Evolutionary conservation across 1,140 invertebrate genomes (phyloP), one percentile per base, ranked within the genome.

Genomic region (Bombus polaris): DNA sequence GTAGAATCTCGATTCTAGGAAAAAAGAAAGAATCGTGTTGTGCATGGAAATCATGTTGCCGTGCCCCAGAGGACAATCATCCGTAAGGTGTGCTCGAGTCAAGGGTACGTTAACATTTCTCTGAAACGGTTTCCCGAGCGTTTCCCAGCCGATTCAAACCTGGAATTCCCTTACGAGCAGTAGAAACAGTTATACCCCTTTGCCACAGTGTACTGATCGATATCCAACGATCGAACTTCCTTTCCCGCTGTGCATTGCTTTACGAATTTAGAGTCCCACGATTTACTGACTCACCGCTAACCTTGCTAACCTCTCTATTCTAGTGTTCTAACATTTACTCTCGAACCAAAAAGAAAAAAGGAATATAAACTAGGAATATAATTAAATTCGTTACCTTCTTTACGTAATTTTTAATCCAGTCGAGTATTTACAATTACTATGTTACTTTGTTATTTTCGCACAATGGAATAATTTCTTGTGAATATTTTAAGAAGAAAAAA

Each of bases 81-180:
- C 86, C 83, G 78, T 62, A 85, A 89, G 86, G 77, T 78, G 88
- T 82, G 57, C 78, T 86, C 83, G 87, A 87, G 83, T 81, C 80
- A 83, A 87, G 84, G 85, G 65, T 84, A 89, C 83, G 82, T 85
- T 92, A 92, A 92, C 89, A 87, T 87, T 86, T 87, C 86, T 57
- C 85, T 62, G 87, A 89, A 92, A 91, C 88, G 84, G 87, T 88
- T 87, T 87, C 84, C 70, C 57, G 70, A 90, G 87, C 81, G 89
- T 90, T 92, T 88, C 87, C 86, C 83, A 77, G 47, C 78, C 83
- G 83, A 90, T 86, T 83, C 83, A 35, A 87, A 37, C 82, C 73
- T 44, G 88, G 81, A 91, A 91, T 91, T 90, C 91, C 91, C 90
- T 91, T 90, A 91, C 90, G 90, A 88, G 91, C 80, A 53, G 70